Percentiles rank a stretch among this genome's conserved stretches.
Evolutionary conservation across 1,140 invertebrate species (phyloP).

Genomic region (Drosophila elegans): DNA sequence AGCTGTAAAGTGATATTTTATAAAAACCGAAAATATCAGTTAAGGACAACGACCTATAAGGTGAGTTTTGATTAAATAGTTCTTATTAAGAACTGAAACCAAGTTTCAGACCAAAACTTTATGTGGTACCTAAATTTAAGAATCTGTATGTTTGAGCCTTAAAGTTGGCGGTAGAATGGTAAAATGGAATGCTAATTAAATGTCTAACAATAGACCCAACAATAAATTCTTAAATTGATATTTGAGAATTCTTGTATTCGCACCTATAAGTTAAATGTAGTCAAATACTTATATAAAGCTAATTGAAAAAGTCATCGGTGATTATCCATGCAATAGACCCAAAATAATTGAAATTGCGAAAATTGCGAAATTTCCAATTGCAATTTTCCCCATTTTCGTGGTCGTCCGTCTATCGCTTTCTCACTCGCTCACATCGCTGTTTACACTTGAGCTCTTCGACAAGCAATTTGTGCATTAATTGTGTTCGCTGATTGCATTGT

Average conservation of each 20-base stretch:
- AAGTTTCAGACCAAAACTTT: no score
- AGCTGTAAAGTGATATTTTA: constrained; percentile 77
- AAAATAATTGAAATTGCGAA: constrained; percentile 15
- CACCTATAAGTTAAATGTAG: no score
- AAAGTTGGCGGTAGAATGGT: background rate
- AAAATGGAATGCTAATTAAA: no score
- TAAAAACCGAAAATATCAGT: constrained; percentile 71
- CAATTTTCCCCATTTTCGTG: constrained; percentile 19
- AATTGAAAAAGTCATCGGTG: background rate
- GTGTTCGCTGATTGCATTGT: constrained; percentile 73
- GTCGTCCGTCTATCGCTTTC: constrained; percentile 2
- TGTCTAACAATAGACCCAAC: no score
- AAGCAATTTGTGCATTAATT: constrained; percentile 78
- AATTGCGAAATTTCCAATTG: constrained; percentile 10
- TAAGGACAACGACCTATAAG: constrained; percentile 78
- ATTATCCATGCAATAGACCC: constrained; percentile 14
- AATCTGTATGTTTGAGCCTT: no score
- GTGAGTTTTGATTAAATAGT: constrained; percentile 33
- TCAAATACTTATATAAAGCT: background rate
- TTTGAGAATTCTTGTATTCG: no score
- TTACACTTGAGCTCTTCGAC: constrained; percentile 54
- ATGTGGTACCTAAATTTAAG: no score
- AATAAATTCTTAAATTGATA: no score
- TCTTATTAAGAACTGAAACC: no score
- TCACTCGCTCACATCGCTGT: constrained; percentile 10